These are phyloP conservation scores for Brachynemurus nebulosus DNA, from an alignment of 2,888 invertebrate species.

Conservation along the genomic window DNA sequence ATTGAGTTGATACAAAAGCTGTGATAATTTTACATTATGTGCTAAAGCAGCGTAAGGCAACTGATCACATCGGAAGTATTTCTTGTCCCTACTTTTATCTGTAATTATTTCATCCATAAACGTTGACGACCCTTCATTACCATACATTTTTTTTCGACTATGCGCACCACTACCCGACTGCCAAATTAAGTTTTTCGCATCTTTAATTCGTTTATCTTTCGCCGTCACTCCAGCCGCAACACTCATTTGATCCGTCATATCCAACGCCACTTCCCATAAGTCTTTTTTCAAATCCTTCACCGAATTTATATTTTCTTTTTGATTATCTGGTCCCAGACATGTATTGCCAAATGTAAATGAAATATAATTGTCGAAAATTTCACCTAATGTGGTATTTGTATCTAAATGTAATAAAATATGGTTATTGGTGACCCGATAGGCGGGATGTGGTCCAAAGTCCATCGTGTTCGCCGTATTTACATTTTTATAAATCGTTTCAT, in stretches of 20 bases:
- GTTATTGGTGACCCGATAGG: constrained; percentile 57
- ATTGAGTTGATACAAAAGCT: constrained; percentile 3
- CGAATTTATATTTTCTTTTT: constrained; percentile 2
- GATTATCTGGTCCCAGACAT: no score
- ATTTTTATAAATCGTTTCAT: constrained; percentile 22
- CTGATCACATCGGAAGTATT: constrained; percentile 27
- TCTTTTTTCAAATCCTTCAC: constrained; percentile 24
- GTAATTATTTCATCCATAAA: no score
- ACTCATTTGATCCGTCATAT: constrained; percentile 40
- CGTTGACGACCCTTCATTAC: no score
- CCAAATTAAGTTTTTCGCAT: constrained; percentile 45
- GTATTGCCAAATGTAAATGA: constrained; percentile 25
- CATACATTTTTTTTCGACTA: not conserved
- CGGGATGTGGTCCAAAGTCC: constrained; percentile 43
- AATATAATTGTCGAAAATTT: constrained; percentile 52
- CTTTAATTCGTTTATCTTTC: constrained; percentile 79
- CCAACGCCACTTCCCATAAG: constrained; percentile 32
- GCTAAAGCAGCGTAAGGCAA: constrained; percentile 29
- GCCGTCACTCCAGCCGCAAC: constrained; percentile 77
- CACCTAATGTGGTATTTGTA: constrained; percentile 58
- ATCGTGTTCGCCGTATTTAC: constrained; percentile 19
- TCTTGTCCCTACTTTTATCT: not conserved
- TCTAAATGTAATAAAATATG: constrained; percentile 60
- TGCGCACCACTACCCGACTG: constrained; percentile 27
- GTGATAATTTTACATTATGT: constrained; percentile 13